Base-by-base conservation (phyloP, 2,797 vertebrate species). In the Sebastes iracundus region DNA sequence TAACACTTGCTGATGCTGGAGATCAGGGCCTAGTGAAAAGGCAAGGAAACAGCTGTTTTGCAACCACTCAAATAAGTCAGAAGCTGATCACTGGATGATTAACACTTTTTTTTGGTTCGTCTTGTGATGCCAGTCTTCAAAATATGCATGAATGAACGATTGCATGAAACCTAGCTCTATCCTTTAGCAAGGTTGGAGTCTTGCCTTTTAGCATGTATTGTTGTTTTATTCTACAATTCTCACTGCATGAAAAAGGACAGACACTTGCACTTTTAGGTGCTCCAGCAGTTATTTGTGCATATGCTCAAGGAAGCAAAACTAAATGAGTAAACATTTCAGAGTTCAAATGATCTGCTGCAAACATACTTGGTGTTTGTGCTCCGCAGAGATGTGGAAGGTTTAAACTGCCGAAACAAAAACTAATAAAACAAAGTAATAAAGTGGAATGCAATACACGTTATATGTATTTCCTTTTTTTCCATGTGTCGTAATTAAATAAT, bases 1-100 rank as follows among this genome's bases (percentile, higher is more conserved):
- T 78, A 72, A 72, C 42, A 46, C 74, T 65, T 63, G 52, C n/a
- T 56, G 2, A 62, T 76, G 49, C 6, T 56, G 52, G 46, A 69
- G 20, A 72, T 56, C 32, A 56, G n/a, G 61, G 18, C 20, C 23
- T 14, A 33, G 28, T 23, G 32, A 66, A 60, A 23, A 67, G 61
- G 3, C n/a, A 60, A 22, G 4, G 1, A 58, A 66, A 33, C 7
- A 60, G 11, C 13, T 18, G 59, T 60, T 70, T 20, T 35, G 42
- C 13, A 62, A 61, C 5, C 16, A 66, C 42, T 62, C 18, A 0
- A 62, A 46, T 33, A 42, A 28, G 4, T 33, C 13, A 62, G 2
- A 58, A 66, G 22, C 14, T 46, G 14, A 74, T 72, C 25, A 32
- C 32, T 33, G 14, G 25, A 25, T 74, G 25, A 68, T 16, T 27